These are phyloP conservation scores for Eupristina koningsbergeri DNA, from an alignment of 1,140 invertebrate species.

Conservation along the genomic window DNA sequence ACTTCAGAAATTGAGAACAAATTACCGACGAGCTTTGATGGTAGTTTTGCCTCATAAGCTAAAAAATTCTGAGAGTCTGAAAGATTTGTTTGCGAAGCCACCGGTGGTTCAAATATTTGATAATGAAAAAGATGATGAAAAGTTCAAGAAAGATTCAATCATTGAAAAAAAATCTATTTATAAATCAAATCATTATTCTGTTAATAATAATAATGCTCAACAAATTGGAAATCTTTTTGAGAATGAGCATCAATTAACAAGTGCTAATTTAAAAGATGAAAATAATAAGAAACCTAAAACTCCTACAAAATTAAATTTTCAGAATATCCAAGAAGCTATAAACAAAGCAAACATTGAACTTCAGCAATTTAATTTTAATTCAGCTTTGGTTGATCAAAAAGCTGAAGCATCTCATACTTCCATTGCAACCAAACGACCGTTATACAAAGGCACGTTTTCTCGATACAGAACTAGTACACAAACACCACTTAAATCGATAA, in stretches of 20 bases:
- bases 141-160: background rate
- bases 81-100: slow-evolving; percentile 74
- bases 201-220: background rate
- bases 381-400: slow-evolving; percentile 58
- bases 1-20: slow-evolving; percentile 67
- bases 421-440: slow-evolving; percentile 51
- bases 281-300: background rate
- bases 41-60: slow-evolving; percentile 75
- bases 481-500: slow-evolving; percentile 41
- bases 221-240: background rate
- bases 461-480: slow-evolving; percentile 52
- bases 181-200: background rate
- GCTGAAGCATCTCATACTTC: slow-evolving; percentile 44
- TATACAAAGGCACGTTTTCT: slow-evolving; percentile 48
- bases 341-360: slow-evolving; percentile 52
- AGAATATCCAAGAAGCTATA: background rate
- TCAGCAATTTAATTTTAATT: slow-evolving; percentile 65
- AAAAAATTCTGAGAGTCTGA: slow-evolving; percentile 68
- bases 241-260: slow-evolving; percentile 15
- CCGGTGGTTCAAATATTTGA: slow-evolving; percentile 73
- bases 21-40: slow-evolving; percentile 75
- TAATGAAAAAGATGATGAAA: slow-evolving; percentile 38
- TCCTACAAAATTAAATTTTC: too few species aligned
- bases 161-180: background rate
- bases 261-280: background rate